Evolutionary conservation across 2,888 invertebrate genomes (phyloP).

Genomic region (Drosophila neutralis): DNA sequence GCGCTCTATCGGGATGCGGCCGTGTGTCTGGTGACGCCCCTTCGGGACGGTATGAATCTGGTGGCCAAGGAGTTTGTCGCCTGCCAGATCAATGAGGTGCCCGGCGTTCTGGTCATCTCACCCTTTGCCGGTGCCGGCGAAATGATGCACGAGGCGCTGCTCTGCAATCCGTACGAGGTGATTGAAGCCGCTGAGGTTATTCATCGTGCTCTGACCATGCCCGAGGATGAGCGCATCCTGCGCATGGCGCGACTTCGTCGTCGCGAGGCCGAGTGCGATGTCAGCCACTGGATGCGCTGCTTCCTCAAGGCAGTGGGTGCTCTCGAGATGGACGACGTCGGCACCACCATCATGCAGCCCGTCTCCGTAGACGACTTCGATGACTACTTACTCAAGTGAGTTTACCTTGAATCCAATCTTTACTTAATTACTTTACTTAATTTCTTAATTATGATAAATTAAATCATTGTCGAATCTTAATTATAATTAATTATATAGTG

Average conservation of each 20-base stretch:
- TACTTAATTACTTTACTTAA: no score
- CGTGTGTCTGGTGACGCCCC: conserved; percentile 94
- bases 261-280: conserved; percentile 92
- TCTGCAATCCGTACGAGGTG: conserved; percentile 95
- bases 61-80: conserved; percentile 97
- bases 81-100: conserved; percentile 94
- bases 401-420: not conserved
- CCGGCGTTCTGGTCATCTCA: conserved; percentile 94
- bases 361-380: conserved; percentile 96
- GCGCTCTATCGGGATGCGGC: conserved; percentile 94
- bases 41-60: conserved; percentile 96
- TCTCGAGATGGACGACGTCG: conserved; percentile 92
- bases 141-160: conserved; percentile 96
- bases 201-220: conserved; percentile 95
- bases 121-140: conserved; percentile 97
- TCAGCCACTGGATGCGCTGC: conserved; percentile 94
- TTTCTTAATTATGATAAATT: no score
- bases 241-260: conserved; percentile 94
- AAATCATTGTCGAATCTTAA: no score
- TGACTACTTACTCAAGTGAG: conserved; percentile 93
- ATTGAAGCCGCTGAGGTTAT: conserved; percentile 94
- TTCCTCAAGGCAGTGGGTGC: conserved; percentile 95
- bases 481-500: no score
- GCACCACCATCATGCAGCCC: conserved; percentile 94
- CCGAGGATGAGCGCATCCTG: conserved; percentile 93